Base-by-base conservation (phyloP, 2,888 invertebrate species). In the Anodontia alba region DNA sequence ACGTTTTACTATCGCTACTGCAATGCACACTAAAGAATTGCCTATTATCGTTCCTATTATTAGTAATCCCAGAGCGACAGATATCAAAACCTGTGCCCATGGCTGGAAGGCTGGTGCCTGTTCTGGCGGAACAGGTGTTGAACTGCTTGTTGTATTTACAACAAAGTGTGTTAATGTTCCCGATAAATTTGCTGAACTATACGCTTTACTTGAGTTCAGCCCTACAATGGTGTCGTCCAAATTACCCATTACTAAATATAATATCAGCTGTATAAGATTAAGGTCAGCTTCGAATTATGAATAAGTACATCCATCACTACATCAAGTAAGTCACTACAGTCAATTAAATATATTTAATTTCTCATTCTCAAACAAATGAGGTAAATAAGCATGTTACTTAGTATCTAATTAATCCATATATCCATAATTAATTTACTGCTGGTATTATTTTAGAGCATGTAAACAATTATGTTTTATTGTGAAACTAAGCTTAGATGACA, bases 1-100 rank as follows among this genome's bases (percentile, higher is more conserved):
- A 82, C 95, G 94, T 67, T 94, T 93, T 3, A 96, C 95, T 33
- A 95, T 90, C n/a, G 93, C 93, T n/a, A 96, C 95, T 0, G 95
- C 95, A 12, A 95, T 92, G 82, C 95, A 95, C 42, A 95, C 95
- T 72, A 96, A 91, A 17, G 94, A 93, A 90, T 95, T 95, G 33
- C 95, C 95, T 29, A 95, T 91, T 15, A 95, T 92, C 7, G 95
- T 96, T 70, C 93, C 92, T 5, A 95, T 81, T 70, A 95, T 95
- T 84, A 95, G 76, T 57, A 89, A 12, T 0, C 85, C 84, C 10
- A 93, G 79, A 17, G 90, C 81, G 20, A 93, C 75, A 5, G 90
- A 85, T 38, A 94, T 90, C 20, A 93, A 36, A 1, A 89, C 84
- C 38, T 89, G 88, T 49, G 84, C 86, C 89, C 90, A 91, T 23